A percentile compares a stretch with the other conserved stretches of the same genome.
These are phyloP conservation scores for Drosophila nigricruria DNA, from an alignment of 2,888 invertebrate species.

Conservation along the genomic window DNA sequence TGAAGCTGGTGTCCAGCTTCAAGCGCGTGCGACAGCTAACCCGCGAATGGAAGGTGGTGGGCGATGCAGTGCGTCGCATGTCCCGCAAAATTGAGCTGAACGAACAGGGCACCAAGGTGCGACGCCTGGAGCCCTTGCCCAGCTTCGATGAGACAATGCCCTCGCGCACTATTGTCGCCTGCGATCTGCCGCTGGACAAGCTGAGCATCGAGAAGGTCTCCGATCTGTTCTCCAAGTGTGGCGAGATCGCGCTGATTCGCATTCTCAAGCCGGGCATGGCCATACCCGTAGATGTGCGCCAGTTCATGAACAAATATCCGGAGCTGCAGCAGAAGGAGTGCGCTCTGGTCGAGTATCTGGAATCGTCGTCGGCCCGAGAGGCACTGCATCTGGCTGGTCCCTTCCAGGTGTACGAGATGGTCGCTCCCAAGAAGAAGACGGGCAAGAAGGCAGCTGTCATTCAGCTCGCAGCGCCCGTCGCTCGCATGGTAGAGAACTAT, in stretches of 20 bases:
- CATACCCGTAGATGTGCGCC: constrained; percentile 95
- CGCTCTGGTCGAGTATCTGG: constrained; percentile 96
- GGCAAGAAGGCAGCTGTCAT: constrained; percentile 87
- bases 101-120: constrained; percentile 94
- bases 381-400: constrained; percentile 89
- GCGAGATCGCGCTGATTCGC: constrained; percentile 95
- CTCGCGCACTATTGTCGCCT: constrained; percentile 95
- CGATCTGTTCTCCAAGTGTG: constrained; percentile 94
- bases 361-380: constrained; percentile 93
- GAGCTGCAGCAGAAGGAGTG: constrained; percentile 94
- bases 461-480: constrained; percentile 85
- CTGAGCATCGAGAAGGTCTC: constrained; percentile 96
- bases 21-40: constrained; percentile 97
- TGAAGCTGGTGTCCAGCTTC: constrained; percentile 97
- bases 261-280: constrained; percentile 95
- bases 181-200: constrained; percentile 93
- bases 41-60: constrained; percentile 97
- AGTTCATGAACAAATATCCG: constrained; percentile 95
- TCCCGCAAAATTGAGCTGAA: constrained; percentile 94
- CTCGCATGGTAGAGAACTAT: constrained; percentile 88
- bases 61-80: constrained; percentile 92
- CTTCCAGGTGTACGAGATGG: constrained; percentile 92
- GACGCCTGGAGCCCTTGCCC: constrained; percentile 93
- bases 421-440: constrained; percentile 91
- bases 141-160: constrained; percentile 96